Conservation (phyloP, 2,113 vertebrate species). For the Furnarius figulus region DNA sequence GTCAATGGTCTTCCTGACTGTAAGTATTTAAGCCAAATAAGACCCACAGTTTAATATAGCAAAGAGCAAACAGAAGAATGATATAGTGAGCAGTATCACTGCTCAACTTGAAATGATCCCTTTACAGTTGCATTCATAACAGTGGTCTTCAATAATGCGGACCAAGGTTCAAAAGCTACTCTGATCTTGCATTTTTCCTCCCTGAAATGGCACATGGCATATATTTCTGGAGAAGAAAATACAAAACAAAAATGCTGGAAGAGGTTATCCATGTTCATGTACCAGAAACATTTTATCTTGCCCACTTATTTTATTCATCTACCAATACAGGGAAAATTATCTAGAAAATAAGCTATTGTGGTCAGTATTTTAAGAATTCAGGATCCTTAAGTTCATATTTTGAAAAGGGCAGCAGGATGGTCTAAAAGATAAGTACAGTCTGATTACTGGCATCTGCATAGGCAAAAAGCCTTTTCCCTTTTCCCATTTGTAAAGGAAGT, state of each 20-base stretch:
- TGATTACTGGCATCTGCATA: not conserved
- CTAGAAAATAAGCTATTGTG: not conserved
- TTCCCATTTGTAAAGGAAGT: not conserved
- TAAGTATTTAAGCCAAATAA: not conserved
- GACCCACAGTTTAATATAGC: not conserved
- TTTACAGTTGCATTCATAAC: not conserved
- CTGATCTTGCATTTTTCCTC: not conserved
- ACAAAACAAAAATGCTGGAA: not conserved
- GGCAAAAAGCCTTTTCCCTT: not conserved
- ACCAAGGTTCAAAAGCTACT: not conserved
- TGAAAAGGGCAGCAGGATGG: not conserved
- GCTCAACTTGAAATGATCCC: not conserved
- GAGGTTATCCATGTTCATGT: not conserved
- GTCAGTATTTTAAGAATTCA: not conserved
- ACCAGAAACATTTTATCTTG: not conserved
- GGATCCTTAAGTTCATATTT: not conserved
- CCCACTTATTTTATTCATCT: not conserved
- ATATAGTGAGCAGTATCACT: not conserved
- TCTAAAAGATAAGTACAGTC: not conserved
- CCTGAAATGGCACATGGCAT: not conserved
- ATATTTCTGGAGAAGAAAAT: not conserved
- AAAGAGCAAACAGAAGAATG: not conserved
- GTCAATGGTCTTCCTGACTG: not conserved
- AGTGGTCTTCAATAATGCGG: not conserved
- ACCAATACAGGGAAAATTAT: not conserved